A percentile compares a stretch with the other conserved stretches of the same genome.
phyloP scores from a whole-genome alignment of 2,113 vertebrate species.

The Corythaixoides concolor region DNA sequence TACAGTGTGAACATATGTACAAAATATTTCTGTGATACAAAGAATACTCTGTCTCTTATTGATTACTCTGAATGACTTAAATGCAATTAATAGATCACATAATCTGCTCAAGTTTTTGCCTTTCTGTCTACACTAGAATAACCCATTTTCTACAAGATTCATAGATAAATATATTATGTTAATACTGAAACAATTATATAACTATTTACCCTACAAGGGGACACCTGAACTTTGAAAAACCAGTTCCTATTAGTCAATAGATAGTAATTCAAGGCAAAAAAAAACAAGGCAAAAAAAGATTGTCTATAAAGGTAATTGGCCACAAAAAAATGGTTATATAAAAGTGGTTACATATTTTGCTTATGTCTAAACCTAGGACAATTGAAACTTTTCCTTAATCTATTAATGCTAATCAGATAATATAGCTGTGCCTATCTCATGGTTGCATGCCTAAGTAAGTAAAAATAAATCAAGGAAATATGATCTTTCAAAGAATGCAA shows the following conservation, averaged over 20 bases:
- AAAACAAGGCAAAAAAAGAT: background rate
- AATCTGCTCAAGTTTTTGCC: background rate
- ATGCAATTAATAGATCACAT: background rate
- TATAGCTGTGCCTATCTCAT: background rate
- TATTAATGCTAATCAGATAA: background rate
- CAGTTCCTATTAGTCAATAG: background rate
- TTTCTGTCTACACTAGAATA: background rate
- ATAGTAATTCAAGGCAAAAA: background rate
- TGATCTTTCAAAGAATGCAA: background rate
- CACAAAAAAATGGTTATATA: background rate
- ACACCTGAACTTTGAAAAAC: background rate
- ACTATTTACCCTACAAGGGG: background rate
- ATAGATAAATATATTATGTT: background rate
- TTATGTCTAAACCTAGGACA: background rate
- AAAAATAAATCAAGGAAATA: background rate
- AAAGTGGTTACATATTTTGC: background rate
- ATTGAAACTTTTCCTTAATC: background rate
- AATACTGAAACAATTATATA: background rate
- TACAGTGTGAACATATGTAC: background rate
- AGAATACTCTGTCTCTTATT: background rate
- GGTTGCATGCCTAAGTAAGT: background rate
- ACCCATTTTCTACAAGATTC: background rate
- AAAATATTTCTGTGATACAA: background rate
- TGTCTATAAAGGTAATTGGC: accelerated
- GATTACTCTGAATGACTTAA: background rate